Conservation (phyloP, 2,888 invertebrate genomes). For the Mystacides longicornis region DNA sequence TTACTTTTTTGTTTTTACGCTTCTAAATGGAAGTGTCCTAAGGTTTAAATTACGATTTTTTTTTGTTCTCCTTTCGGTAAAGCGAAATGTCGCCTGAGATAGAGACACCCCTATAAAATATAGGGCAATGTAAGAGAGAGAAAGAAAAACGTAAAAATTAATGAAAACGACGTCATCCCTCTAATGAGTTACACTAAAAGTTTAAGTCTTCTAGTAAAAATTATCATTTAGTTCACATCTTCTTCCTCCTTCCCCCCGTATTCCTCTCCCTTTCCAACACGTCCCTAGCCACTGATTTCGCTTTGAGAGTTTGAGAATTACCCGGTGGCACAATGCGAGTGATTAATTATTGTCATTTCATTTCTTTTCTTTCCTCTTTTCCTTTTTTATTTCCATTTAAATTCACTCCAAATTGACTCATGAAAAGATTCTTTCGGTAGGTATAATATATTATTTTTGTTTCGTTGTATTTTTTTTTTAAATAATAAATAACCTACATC, state of each 20-base stretch:
- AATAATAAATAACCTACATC: too few species aligned
- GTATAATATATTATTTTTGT: background rate
- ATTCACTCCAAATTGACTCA: slow-evolving; percentile 4
- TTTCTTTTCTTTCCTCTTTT: background rate
- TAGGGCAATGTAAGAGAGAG: too few species aligned
- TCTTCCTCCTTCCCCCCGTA: too few species aligned
- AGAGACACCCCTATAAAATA: too few species aligned
- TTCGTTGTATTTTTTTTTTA: too few species aligned
- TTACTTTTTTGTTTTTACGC: too few species aligned
- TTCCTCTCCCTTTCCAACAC: background rate
- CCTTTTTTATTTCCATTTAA: background rate
- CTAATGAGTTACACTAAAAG: background rate
- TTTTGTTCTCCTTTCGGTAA: too few species aligned
- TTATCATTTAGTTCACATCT: too few species aligned
- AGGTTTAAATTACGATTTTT: too few species aligned
- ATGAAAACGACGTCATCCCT: background rate
- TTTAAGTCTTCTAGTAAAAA: background rate
- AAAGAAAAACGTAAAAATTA: slow-evolving; percentile 1
- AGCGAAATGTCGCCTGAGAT: too few species aligned
- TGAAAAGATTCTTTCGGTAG: background rate
- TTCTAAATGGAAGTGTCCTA: too few species aligned
- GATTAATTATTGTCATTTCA: slow-evolving; percentile 6
- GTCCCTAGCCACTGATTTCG: background rate
- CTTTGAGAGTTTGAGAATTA: background rate
- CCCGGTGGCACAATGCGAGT: slow-evolving; percentile 1